These are phyloP conservation scores for Panzeria rudis DNA, from an alignment of 2,888 invertebrate species.

Conservation along the genomic window DNA sequence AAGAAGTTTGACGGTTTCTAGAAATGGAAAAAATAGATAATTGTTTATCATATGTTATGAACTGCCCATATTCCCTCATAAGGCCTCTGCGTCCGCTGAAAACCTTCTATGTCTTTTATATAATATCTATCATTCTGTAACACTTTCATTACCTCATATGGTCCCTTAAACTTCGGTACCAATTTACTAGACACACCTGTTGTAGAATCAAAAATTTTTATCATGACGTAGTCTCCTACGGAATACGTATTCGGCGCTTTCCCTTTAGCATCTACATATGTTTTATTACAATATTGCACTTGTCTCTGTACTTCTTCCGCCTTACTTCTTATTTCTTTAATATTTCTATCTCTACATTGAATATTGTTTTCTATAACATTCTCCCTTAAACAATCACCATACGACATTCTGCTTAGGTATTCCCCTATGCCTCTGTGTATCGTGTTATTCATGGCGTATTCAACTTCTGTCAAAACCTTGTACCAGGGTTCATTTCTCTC, in stretches of 20 bases:
- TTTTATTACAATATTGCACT: slow-evolving; percentile 46
- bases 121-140: not conserved
- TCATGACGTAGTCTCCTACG: not conserved
- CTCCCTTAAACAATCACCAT: slow-evolving; percentile 59
- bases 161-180: not conserved
- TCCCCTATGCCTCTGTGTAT: slow-evolving; percentile 57
- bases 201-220: not conserved
- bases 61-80: not conserved
- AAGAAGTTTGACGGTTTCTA: no score
- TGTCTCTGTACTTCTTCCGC: slow-evolving; percentile 51
- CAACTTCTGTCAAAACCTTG: slow-evolving; percentile 48
- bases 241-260: not conserved
- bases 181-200: not conserved
- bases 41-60: no score
- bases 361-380: slow-evolving; percentile 26
- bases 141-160: not conserved
- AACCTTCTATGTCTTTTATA: not conserved
- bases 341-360: slow-evolving; percentile 1
- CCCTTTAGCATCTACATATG: slow-evolving; percentile 8
- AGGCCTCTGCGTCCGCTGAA: not conserved
- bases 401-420: slow-evolving; percentile 64
- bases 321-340: slow-evolving; percentile 27
- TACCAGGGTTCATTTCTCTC: slow-evolving; percentile 44
- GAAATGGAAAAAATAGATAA: no score
- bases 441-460: slow-evolving; percentile 69